phyloP scores from a whole-genome alignment of 1,140 invertebrate genomes.

The Drosophila triauraria region DNA sequence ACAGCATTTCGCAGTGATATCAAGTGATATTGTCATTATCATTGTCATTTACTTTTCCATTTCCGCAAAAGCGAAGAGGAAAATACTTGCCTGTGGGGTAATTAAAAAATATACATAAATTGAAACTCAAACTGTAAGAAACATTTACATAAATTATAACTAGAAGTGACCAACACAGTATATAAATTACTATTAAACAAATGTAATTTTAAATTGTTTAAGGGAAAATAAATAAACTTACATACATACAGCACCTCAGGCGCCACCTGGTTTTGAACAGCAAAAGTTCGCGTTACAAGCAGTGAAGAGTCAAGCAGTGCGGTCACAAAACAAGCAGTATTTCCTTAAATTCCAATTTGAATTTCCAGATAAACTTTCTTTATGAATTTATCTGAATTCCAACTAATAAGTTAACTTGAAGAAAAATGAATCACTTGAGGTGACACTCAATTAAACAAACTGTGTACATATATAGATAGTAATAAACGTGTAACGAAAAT shows the following conservation, averaged over 20 bases:
- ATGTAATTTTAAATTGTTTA: constrained; percentile 11
- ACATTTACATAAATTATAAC: constrained; percentile 64
- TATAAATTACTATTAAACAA: constrained; percentile 19
- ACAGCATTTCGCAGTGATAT: neutral
- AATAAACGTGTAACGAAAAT: constrained; percentile 84
- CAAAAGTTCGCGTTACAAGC: neutral
- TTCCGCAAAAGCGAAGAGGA: constrained; percentile 39
- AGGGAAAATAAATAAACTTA: constrained; percentile 5
- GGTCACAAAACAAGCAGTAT: neutral
- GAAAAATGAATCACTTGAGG: constrained; percentile 29
- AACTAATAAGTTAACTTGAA: neutral
- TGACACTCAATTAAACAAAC: constrained; percentile 12
- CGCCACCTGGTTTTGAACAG: constrained; percentile 49
- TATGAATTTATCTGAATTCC: neutral
- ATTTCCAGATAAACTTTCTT: neutral
- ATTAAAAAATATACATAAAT: constrained; percentile 65
- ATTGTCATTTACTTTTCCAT: constrained; percentile 49
- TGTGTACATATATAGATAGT: constrained; percentile 4
- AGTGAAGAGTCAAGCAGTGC: constrained; percentile 26
- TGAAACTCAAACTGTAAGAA: constrained; percentile 7
- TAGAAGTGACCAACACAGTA: constrained; percentile 2
- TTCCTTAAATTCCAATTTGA: neutral
- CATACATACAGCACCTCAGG: neutral
- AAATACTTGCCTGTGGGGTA: constrained; percentile 24
- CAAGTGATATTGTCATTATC: constrained; percentile 44